Percentiles rank a stretch among this genome's conserved stretches.
Evolutionary conservation across 2,113 vertebrate genomes (phyloP).

Genomic region (Crotalus viridis): DNA sequence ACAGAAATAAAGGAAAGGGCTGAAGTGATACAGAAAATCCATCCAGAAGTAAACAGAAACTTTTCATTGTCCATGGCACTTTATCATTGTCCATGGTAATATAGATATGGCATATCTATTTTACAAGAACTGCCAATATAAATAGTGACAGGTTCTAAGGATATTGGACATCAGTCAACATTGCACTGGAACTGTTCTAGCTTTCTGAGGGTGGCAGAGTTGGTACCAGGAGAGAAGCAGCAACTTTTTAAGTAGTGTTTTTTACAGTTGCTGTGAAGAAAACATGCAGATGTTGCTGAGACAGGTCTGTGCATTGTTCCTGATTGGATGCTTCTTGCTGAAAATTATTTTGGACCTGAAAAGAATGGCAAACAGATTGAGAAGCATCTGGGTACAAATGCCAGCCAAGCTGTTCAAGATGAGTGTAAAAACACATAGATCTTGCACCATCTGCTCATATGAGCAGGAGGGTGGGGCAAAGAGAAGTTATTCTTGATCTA

Average conservation of each 20-base stretch:
- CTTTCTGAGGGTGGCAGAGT: background rate
- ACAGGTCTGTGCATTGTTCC: background rate
- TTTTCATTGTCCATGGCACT: background rate
- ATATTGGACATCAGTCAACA: background rate
- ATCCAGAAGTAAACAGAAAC: background rate
- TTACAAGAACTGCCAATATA: background rate
- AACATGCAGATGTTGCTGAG: background rate
- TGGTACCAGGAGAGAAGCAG: too few relatives aligned
- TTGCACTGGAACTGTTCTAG: too few relatives aligned
- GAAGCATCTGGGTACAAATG: conserved; percentile 30
- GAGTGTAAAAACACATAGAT: conserved; percentile 8
- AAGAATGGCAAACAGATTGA: conserved; percentile 16
- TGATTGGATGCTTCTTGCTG: background rate
- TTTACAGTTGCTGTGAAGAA: conserved; percentile 6
- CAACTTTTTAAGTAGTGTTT: background rate
- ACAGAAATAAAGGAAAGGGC: background rate
- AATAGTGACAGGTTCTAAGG: background rate
- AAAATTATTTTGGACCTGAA: conserved; percentile 12
- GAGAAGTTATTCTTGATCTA: background rate
- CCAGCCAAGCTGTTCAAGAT: conserved; percentile 18
- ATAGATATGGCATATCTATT: background rate
- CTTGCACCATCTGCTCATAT: conserved; percentile 12
- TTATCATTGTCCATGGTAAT: background rate
- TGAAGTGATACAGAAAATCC: background rate
- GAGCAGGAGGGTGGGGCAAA: background rate